Base-by-base conservation (phyloP, 1,140 invertebrate genomes). In the Trichonephila clavipes region DNA sequence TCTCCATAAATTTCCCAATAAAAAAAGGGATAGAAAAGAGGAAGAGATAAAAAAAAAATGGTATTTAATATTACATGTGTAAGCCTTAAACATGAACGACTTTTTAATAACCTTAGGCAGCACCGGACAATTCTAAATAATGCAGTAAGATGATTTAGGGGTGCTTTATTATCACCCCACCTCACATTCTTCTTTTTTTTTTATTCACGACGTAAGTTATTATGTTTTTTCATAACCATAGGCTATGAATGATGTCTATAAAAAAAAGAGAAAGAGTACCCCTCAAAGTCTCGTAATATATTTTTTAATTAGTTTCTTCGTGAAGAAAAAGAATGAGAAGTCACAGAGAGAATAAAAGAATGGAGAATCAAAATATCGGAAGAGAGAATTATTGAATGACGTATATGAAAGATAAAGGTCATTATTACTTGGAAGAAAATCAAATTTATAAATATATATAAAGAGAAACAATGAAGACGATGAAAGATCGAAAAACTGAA, bases 91-190 rank as follows among this genome's bases (percentile, higher is more conserved):
- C 24, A 24, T 69, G 72, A 77, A 77, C 72, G 34, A 18, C 72
- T 77, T 77, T 77, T 77, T 77, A 77, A 77, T 77, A 28, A 77
- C 72, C 72, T 77, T 5, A 77, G 72, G 72, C 72, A 40, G 72
- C 72, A 40, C 18, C 3, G 72, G 72, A 77, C 72, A 77, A 77
- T 40, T 34, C 72, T 77, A 40, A 77, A 77, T 40, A 77, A 77
- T 77, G 72, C 72, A 19, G 18, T 34, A 28, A 18, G 16, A 77
- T 77, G 72, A 77, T 77, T 77, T 77, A 77, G 72, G 34, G 34
- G 28, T 18, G 28, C 4, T 51, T 51, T 51, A 51, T 51, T 51
- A 51, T 34, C 72, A 40, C 72, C 28, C 28, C 28, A 40, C 72
- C 72, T 77, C 28, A 34, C 16, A 34, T 77, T 34, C 24, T 40